Conservation (phyloP, 2,797 vertebrate genomes). For the Artibeus jamaicensis region DNA sequence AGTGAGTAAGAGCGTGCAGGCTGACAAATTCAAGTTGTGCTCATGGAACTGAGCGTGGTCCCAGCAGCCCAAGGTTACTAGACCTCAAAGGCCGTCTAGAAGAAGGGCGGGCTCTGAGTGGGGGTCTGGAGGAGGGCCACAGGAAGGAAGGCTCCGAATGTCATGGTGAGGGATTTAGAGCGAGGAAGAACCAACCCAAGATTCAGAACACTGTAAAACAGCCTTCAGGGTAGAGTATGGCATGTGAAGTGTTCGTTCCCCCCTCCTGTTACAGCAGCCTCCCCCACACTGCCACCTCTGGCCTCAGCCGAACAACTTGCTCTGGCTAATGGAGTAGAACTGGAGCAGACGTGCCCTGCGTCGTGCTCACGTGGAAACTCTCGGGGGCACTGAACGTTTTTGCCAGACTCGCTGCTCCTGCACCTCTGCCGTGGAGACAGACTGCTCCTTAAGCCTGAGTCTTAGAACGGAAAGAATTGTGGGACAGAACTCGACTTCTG, state of each 20-base stretch:
- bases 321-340: not conserved
- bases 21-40: not conserved
- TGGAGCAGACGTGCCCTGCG: too few relatives aligned
- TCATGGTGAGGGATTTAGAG: not conserved
- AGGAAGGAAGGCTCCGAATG: not conserved
- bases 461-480: not conserved
- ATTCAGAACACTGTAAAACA: not conserved
- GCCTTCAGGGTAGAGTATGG: not conserved
- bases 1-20: not conserved
- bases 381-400: not conserved
- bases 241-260: not conserved
- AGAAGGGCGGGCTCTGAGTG: not conserved
- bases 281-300: not conserved
- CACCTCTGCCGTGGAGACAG: not conserved
- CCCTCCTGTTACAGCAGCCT: not conserved
- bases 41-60: not conserved
- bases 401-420: not conserved
- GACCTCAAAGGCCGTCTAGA: not conserved
- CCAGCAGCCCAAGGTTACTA: not conserved
- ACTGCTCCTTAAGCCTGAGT: not conserved
- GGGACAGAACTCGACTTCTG: not conserved
- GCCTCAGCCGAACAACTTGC: not conserved
- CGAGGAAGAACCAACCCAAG: not conserved
- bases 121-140: not conserved
- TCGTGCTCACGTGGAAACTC: not conserved